Base-by-base conservation (phyloP, 2,797 vertebrate genomes). In the Ibycter americanus region DNA sequence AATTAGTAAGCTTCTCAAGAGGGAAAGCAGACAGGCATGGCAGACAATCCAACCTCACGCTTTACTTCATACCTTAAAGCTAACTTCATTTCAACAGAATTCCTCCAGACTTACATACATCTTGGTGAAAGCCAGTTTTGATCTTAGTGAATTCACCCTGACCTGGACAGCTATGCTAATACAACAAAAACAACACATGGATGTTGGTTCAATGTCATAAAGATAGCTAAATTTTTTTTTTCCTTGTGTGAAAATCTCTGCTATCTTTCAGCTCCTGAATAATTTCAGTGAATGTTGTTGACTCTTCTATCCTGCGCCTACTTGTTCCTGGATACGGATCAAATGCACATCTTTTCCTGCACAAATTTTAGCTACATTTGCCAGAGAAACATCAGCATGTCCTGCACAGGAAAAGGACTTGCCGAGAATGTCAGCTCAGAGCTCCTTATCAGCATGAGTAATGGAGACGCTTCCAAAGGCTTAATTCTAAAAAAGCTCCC, bases 371-470 rank as follows among this genome's bases (percentile, higher is more conserved):
- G 56, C 52, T 46, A 10, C 1, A 0, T 71, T 80, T 96, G 83
- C 81, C 86, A 96, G 86, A 84, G 70, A 89, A 93, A 94, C 89
- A 96, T 89, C 94, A 87, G 89, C 76, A 62, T 68, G 90, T 94
- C 87, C 90, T 58, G 76, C 52, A 51, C 76, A 74, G 81, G 81
- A 92, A 93, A 83, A 72, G 29, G 65, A 93, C 61, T 89, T 42
- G 49, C 54, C 8, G 6, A 74, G 76, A 92, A 72, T 2, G 42
- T 44, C 89, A 88, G 19, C 72, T 73, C 81, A 14, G 34, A 87
- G 46, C 49, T 96, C 61, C 71, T 87, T 83, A 90, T 87, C 90
- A 49, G 68, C 68, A 70, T 78, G 58, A 91, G 46, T 67, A 90
- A 87, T 5, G 58, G 59, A 80, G 59, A 81, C 65, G 76, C 68